Base-by-base conservation (phyloP, 2,797 vertebrate genomes). In the Gambelia wislizenii region DNA sequence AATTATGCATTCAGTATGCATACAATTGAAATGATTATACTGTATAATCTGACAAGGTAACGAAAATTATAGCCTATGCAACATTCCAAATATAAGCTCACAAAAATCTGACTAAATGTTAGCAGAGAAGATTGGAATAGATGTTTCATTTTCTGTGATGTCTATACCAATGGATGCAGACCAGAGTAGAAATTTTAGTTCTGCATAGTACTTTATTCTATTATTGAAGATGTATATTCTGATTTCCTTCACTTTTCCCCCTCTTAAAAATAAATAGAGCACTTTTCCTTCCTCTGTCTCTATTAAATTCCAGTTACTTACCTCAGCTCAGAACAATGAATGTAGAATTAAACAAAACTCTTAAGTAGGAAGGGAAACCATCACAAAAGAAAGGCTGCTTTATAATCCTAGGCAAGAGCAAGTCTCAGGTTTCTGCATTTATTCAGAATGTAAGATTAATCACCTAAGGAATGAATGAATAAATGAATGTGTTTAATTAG, bases 61-160 rank as follows among this genome's bases (percentile, higher is more conserved):
- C n/a, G 27, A 70, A 88, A 87, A 90, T 76, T 69, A 75, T 52
- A 78, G 77, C 72, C 92, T 89, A 69, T 92, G 42, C 87, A 89
- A 87, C 69, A 33, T 1, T 82, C 85, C 78, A 83, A 39, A 42
- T 84, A 56, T 18, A 54, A 39, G 7, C 49, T 78, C 79, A 27
- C 22, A 83, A 59, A 83, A 83, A 82, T 74, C 70, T 88, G n/a
- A 4, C 42, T 75, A 61, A 36, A 83, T 80, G 86, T 61, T 56
- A 9, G 25, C 64, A 82, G 18, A 42, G 44, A 84, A 84, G 61
- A 88, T 87, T 0, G 93, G 42, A 87, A 9, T 70, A 87, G 16
- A 61, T 47, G 0, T 72, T n/a, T 86, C 87, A 67, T 39, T 67
- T 59, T 75, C 84, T 86, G 36, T 20, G 54, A 61, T 22, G 49